Base-by-base conservation (phyloP, 2,113 vertebrate genomes). In the Tachysurus fulvidraco region DNA sequence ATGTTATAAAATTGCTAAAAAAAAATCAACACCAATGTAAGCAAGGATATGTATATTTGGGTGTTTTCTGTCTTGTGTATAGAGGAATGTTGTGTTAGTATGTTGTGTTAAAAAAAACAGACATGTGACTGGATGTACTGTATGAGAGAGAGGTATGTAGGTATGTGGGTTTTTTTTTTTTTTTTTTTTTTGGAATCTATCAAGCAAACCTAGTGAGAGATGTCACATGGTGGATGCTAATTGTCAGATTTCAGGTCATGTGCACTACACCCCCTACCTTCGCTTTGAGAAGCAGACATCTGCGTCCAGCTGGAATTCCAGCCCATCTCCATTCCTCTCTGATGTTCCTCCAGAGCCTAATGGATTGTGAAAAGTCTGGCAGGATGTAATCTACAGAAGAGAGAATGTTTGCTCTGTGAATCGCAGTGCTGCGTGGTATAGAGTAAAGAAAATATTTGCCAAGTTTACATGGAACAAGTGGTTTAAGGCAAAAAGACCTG, bases 291-390 rank as follows among this genome's bases (percentile, higher is more conserved):
- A 96, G 95, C 95, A 96, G 95, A 96, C 95, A 96, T 96, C 95
- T 96, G 95, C 93, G 95, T 96, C 95, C 95, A 95, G 94, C 94
- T 96, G 94, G 95, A 96, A 96, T 96, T 95, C 96, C 94, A 95
- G 93, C 95, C 92, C 83, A 93, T 94, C 94, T 95, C 96, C 94
- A 94, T 95, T 95, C 95, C 94, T 93, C 95, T 97, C 95, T 96
- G 96, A 96, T 96, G 95, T 96, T 95, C 95, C 95, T 97, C 96
- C 96, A 96, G 95, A 94, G 96, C 95, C 95, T 97, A 97, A 97
- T 97, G 95, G 95, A 95, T 96, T 96, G 95, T 96, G 93, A 96
- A 96, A 95, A 83, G 94, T 93, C 94, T 95, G 95, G 95, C 96
- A 96, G 95, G 95, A 95, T 95, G 96, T 95, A 93, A 95, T 96